Evolutionary conservation across 2,113 vertebrate species (phyloP), one percentile per base, ranked within the genome.

Genomic region (Panurus biarmicus): DNA sequence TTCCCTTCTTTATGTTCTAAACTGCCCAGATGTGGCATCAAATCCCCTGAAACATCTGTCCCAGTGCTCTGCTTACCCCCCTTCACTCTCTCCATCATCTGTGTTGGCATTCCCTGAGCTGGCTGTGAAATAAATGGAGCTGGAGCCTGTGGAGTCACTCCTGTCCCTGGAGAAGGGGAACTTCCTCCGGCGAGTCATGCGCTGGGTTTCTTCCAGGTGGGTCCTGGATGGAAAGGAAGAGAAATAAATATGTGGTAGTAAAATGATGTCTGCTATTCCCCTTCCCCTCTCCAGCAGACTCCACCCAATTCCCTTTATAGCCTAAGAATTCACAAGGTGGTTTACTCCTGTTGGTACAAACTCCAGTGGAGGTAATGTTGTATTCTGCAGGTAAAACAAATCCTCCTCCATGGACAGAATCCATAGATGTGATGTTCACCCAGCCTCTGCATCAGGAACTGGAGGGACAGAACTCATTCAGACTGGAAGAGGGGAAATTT

Each of bases 111-210:
- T 14, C 22, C 98, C 98, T 0, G 98, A 98, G 84, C 98, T 98
- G 81, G 99, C 98, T 0, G 98, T 99, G 97, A 99, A 99, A 93
- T 99, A 99, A 89, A 99, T 97, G 6, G 99, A 99, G 90, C 98
- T 99, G 96, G 99, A 99, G 77, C 98, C 98, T 4, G 97, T 97
- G 72, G 99, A 99, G 76, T 99, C 98, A 0, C 98, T 97, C 35
- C 99, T 98, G n/a, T 99, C 99, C 29, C 98, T 97, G n/a, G 94
- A 44, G 72, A 98, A 93, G 0, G 95, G 47, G 53, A 97, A 93
- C n/a, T 98, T 97, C 24, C 98, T 97, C 3, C 98, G 95, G 25
- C 98, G 98, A 14, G 96, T 87, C 8, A 96, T 93, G 29, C 96
- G 97, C 96, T 99, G 99, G 35, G 94, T 98, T 85, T 99, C 98